phyloP scores from a whole-genome alignment of 1,140 invertebrate species.

The Neocloeon triangulifer region DNA sequence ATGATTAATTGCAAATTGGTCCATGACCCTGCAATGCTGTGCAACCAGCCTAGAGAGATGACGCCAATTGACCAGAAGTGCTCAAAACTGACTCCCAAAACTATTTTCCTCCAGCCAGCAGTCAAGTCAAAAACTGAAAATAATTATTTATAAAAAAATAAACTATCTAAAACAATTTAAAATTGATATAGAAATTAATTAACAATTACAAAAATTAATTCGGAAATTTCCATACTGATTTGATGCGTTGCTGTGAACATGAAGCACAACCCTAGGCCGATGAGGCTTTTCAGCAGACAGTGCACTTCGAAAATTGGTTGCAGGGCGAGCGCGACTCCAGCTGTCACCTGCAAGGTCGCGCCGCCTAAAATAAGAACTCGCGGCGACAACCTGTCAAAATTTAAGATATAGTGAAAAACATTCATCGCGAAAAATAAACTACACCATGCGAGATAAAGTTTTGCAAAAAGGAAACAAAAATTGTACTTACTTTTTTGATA shows the following conservation, averaged over 20 bases:
- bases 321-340: conserved; percentile 1
- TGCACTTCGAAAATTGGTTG: conserved; percentile 5
- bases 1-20: conserved; percentile 18
- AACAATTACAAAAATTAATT: no score
- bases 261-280: conserved; percentile 8
- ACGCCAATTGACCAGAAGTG: conserved; percentile 16
- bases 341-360: conserved; percentile 1
- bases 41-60: conserved; percentile 15
- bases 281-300: conserved; percentile 9
- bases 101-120: conserved; percentile 7
- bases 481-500: conserved; percentile 1
- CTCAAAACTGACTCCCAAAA: conserved; percentile 16
- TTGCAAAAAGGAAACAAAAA: no score
- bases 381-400: conserved; percentile 1
- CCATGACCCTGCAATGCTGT: conserved; percentile 19
- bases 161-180: no score
- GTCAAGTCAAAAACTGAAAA: conserved; percentile 15
- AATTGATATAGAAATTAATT: not conserved
- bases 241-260: conserved; percentile 10
- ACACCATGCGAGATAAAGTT: no score
- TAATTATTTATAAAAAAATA: no score
- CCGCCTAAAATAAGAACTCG: conserved; percentile 1
- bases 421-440: no score
- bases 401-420: not conserved
- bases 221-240: conserved; percentile 9